Base-by-base conservation (phyloP, 2,888 invertebrate species). In the Cyclophora punctaria region DNA sequence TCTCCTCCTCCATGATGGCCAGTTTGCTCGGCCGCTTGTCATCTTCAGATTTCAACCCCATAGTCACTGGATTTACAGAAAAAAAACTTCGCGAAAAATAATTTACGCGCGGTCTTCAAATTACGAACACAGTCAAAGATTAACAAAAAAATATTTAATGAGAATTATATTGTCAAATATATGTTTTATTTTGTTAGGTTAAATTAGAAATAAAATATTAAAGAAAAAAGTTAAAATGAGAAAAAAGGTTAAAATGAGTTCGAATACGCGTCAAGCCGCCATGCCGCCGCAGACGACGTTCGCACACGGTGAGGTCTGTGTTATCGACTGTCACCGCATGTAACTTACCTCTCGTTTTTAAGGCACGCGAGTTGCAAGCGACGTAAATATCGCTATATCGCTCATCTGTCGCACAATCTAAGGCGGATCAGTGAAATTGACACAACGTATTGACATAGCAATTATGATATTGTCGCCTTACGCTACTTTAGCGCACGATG, bases 1-100 rank as follows among this genome's bases (percentile, higher is more conserved):
- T 60, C 45, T 86, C 86, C 56, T 88, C 88, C 67, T 89, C 88
- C 84, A 89, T 87, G 63, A 89, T 89, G 58, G 87, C 87, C 76
- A 89, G 62, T 66, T 88, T 89, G 75, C 89, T 89, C 42, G 88
- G 87, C 67, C 83, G 71, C 63, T 83, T 87, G 60, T 84, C 82
- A 64, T 86, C 88, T 60, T 87, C 88, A 48, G 76, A 67, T 63
- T 78, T 88, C 68, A 89, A 77, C 71, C 88, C 88, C 88, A 88
- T 88, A 75, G 73, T 81, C 83, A 84, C 85, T 71, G 71, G 45
- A 41, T 20, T 20, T 20, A 20, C 35, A 40, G 53, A 53, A 43
- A 6, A 49, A 56, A 6, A 49, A 56, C 42, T 35, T 51, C 45
- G 47, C 33, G n/a, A 53, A 47, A 54, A 54, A 57, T 55, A 62